phyloP scores from a whole-genome alignment of 2,797 vertebrate genomes.

The Crenuchus spilurus region DNA sequence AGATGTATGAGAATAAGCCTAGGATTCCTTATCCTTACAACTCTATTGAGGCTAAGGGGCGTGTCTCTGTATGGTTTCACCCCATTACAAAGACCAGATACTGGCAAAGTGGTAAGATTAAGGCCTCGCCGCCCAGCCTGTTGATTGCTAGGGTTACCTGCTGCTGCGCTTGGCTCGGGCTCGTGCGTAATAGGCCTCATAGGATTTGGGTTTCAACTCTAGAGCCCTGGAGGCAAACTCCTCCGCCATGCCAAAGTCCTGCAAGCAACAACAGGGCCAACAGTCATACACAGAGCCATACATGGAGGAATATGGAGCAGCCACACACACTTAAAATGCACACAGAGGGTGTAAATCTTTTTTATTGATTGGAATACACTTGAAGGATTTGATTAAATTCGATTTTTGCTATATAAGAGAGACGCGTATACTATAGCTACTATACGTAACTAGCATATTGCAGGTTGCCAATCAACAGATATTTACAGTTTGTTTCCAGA shows the following conservation, averaged over 20 bases:
- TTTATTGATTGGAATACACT: no score
- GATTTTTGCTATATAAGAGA: no score
- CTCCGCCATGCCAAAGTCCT: slow-evolving; percentile 96
- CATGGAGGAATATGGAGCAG: slow-evolving; percentile 42
- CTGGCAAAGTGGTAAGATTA: slow-evolving; percentile 21
- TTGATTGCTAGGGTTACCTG: slow-evolving; percentile 81
- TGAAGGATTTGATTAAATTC: no score
- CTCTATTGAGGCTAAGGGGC: not conserved
- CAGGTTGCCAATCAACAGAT: no score
- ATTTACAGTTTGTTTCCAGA: no score
- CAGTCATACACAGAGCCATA: slow-evolving; percentile 59
- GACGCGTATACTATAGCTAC: no score
- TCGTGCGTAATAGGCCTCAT: slow-evolving; percentile 95
- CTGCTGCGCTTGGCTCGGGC: slow-evolving; percentile 95
- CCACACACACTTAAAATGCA: slow-evolving; percentile 11
- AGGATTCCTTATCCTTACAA: slow-evolving; percentile 15
- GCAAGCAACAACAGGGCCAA: slow-evolving; percentile 61
- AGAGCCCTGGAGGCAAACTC: slow-evolving; percentile 96
- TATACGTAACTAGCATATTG: no score
- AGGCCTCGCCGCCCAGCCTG: slow-evolving; percentile 47
- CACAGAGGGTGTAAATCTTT: no score
- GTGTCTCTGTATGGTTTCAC: not conserved
- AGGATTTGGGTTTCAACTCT: slow-evolving; percentile 95
- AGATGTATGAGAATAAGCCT: slow-evolving; percentile 45
- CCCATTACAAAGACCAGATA: not conserved